Evolutionary conservation across 2,797 vertebrate species (phyloP).

Genomic region (Hydrolagus colliei): DNA sequence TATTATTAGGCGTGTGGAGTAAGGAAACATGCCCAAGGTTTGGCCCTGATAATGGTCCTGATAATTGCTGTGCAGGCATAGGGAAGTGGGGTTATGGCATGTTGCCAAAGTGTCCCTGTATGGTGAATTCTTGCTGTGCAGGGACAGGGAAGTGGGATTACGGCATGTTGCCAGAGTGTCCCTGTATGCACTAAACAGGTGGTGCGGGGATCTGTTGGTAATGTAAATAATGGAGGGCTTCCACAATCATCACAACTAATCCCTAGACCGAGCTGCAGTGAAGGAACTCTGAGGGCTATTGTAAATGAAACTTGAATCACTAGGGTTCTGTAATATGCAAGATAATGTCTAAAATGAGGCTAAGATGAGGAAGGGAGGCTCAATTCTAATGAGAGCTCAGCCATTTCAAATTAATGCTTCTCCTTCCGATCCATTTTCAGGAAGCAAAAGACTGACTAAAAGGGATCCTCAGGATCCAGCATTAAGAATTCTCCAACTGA

Average conservation of each 20-base stretch:
- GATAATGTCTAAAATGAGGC: slow-evolving; percentile 3
- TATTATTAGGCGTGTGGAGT: too few relatives aligned
- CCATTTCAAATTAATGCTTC: neutral
- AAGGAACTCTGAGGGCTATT: neutral
- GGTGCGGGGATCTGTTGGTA: too few relatives aligned
- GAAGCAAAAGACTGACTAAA: too few relatives aligned
- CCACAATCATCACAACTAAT: neutral
- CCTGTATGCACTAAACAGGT: too few relatives aligned
- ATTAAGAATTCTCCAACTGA: neutral
- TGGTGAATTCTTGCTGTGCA: too few relatives aligned
- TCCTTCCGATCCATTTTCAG: neutral
- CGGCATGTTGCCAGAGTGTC: too few relatives aligned
- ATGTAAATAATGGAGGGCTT: neutral
- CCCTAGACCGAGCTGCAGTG: neutral
- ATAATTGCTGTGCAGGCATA: too few relatives aligned
- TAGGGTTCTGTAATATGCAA: neutral
- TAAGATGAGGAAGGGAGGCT: neutral
- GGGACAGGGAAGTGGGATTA: too few relatives aligned
- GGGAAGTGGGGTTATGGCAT: too few relatives aligned
- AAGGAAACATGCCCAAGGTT: too few relatives aligned
- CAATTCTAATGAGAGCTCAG: neutral
- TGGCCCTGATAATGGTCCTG: too few relatives aligned
- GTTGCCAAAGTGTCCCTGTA: too few relatives aligned
- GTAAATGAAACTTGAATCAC: neutral
- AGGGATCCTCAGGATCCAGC: neutral